Base-by-base conservation (phyloP, 2,888 invertebrate species). In the Lasiommata megera region DNA sequence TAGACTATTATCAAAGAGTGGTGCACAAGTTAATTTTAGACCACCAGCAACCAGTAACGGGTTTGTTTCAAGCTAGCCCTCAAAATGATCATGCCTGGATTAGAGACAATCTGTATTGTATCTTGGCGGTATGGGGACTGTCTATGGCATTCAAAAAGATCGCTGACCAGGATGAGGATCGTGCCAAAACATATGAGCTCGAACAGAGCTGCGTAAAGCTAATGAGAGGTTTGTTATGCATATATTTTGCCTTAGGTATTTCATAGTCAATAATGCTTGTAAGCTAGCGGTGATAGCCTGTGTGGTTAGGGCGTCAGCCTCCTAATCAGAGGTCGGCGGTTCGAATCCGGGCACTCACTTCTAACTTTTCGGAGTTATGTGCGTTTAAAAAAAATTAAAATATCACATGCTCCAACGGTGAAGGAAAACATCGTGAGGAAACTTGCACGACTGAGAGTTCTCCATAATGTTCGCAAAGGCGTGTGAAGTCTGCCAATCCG, bases 71-170 rank as follows among this genome's bases (percentile, higher is more conserved):
- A 50, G 97, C 98, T 6, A 97, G 96, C 71, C 92, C 93, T 40
- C 93, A 94, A 5, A 96, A 96, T 78, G 94, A 96, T 58, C 99
- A 99, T 88, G 99, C 99, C 0, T 99, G 99, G 99, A 97, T 99
- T 64, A 93, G 99, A 47, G 99, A 99, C 82, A 99, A 99, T 91
- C 94, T 99, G 1, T 99, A 99, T 80, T 98, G 98, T 66, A 97
- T 98, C 70, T 90, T 99, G 73, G 97, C 98, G 9, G 97, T 99
- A 28, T 99, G 99, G 99, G 99, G 98, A 0, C 91, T 99, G 11
- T 97, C 99, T 0, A 96, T 99, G 96, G 97, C 99, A 0, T 99
- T 99, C 80, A 98, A 98, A 82, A 99, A 99, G 91, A 98, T 97
- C 77, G 98, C 99, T 0, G 99, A 99, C 82, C 96, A 98, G 79